Conservation (phyloP, 2,797 vertebrate species). For the Loris lydekkerianus region DNA sequence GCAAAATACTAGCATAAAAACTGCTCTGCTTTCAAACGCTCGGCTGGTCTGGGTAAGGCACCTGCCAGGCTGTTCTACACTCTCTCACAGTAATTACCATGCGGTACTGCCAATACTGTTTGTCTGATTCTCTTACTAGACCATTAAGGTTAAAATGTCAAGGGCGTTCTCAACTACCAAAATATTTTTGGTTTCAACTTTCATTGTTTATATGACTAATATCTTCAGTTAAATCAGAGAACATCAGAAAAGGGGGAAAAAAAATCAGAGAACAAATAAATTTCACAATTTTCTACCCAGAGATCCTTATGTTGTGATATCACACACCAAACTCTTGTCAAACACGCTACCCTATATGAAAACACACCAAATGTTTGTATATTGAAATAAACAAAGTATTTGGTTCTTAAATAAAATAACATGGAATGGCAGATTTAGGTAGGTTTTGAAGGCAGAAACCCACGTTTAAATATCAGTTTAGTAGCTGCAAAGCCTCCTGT, state of each 20-base stretch:
- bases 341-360: neutral
- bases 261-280: neutral
- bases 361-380: neutral
- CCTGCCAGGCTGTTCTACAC: too few relatives aligned
- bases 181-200: conserved; percentile 58
- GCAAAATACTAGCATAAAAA: neutral
- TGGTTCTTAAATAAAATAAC: neutral
- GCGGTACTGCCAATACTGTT: neutral
- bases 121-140: neutral
- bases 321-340: neutral
- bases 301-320: neutral
- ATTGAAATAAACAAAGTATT: neutral
- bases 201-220: conserved; percentile 19
- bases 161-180: conserved; percentile 25
- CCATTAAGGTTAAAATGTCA: conserved; percentile 31
- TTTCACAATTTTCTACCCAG: neutral
- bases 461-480: neutral
- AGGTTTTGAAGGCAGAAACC: neutral
- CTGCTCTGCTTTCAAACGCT: neutral
- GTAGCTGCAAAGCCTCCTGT: neutral
- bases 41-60: neutral
- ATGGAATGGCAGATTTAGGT: neutral
- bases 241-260: too few relatives aligned
- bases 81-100: neutral
- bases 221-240: conserved; percentile 34